These are phyloP conservation scores for Telmatochromis sp. DNA, from an alignment of 2,113 vertebrate genomes.

Conservation along the genomic window DNA sequence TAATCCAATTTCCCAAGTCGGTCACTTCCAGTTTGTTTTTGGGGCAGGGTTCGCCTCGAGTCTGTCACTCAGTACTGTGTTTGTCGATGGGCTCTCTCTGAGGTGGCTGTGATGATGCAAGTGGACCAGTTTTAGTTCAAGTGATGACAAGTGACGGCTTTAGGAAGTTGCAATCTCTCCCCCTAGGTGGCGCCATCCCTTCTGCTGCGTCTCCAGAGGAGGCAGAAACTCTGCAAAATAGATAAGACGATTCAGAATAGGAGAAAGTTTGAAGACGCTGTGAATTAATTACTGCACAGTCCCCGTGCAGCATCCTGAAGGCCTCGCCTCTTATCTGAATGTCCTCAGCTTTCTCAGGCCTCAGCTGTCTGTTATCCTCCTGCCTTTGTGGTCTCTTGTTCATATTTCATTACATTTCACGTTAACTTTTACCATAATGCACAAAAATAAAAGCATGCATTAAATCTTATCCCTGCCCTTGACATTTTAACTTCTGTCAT, in stretches of 20 bases:
- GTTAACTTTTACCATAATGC: not conserved
- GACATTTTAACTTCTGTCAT: conserved; percentile 9
- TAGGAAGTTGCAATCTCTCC: conserved; percentile 75
- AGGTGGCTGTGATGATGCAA: conserved; percentile 54
- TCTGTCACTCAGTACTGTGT: conserved; percentile 19
- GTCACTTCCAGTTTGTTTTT: conserved; percentile 22
- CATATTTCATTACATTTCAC: not conserved
- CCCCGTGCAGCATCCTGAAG: not conserved
- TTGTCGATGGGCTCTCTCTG: conserved; percentile 48
- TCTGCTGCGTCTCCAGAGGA: conserved; percentile 80
- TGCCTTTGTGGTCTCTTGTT: not conserved
- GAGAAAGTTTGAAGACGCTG: not conserved
- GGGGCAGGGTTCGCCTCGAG: conserved; percentile 3
- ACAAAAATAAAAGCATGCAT: not conserved
- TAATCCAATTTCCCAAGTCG: conserved; percentile 1
- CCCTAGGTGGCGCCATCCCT: conserved; percentile 85
- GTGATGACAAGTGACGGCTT: conserved; percentile 1
- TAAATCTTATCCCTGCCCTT: not conserved
- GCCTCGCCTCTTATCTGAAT: not conserved
- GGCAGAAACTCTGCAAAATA: conserved; percentile 84
- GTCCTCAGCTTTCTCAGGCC: not conserved
- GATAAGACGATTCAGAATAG: not conserved
- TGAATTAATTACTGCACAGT: not conserved
- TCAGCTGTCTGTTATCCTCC: not conserved
- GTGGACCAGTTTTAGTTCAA: conserved; percentile 52